Evolutionary conservation across 2,797 vertebrate genomes (phyloP).

Genomic region (Poecilia gillii): DNA sequence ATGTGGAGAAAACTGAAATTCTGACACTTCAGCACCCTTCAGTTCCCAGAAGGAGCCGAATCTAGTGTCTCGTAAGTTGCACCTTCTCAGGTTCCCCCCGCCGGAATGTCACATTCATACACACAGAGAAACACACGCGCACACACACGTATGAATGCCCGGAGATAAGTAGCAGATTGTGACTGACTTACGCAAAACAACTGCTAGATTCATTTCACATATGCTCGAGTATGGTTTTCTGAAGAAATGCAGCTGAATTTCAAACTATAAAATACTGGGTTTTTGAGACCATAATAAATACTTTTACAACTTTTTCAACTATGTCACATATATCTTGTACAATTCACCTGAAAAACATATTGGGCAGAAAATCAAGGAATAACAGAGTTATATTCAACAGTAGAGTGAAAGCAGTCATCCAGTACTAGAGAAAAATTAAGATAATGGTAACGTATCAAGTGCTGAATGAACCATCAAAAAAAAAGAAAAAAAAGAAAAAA

Average conservation of each 20-base stretch:
- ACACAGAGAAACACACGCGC: slow-evolving; percentile 17
- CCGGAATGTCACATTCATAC: slow-evolving; percentile 62
- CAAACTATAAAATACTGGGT: not conserved
- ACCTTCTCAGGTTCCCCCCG: slow-evolving; percentile 76
- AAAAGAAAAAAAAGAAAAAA: not conserved
- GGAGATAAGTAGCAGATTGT: slow-evolving; percentile 59
- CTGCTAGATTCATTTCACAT: slow-evolving; percentile 48
- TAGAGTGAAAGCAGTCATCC: not conserved
- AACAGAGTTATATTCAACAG: not conserved
- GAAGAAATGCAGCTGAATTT: slow-evolving; percentile 47
- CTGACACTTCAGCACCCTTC: slow-evolving; percentile 73
- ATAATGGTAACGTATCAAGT: not conserved
- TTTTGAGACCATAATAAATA: not conserved
- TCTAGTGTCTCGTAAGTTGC: slow-evolving; percentile 71
- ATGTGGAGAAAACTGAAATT: slow-evolving; percentile 73
- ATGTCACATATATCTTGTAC: not conserved
- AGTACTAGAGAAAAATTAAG: not conserved
- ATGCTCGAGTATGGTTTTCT: slow-evolving; percentile 51
- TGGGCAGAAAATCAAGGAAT: not conserved
- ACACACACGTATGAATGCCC: slow-evolving; percentile 19
- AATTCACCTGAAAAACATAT: not conserved
- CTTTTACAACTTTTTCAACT: not conserved
- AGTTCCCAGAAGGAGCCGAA: slow-evolving; percentile 67
- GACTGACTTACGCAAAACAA: slow-evolving; percentile 37
- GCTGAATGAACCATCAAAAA: not conserved